Conservation (phyloP, 1,140 invertebrate genomes). For the Lepidurus couesii region DNA sequence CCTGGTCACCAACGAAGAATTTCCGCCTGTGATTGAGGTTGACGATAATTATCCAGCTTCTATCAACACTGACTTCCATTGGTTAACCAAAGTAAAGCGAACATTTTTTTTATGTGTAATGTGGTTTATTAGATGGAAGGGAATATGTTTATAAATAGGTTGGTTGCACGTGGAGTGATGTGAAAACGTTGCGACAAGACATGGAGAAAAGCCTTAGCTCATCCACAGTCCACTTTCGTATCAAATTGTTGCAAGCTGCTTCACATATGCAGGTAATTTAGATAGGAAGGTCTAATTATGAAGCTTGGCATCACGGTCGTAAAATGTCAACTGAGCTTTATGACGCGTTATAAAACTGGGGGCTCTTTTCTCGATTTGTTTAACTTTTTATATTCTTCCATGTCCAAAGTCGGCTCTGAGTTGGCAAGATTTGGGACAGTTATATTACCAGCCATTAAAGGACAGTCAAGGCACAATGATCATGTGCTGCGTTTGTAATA, state of each 20-base stretch:
- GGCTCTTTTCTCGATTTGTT: neutral
- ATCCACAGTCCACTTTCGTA: slow-evolving; percentile 78
- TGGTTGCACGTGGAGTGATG: slow-evolving; percentile 92
- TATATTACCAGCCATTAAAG: slow-evolving; percentile 82
- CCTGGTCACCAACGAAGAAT: slow-evolving; percentile 91
- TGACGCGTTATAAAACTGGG: neutral
- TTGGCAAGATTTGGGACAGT: slow-evolving; percentile 82
- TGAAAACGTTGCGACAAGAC: slow-evolving; percentile 77
- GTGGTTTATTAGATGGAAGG: neutral
- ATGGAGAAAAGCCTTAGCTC: slow-evolving; percentile 90
- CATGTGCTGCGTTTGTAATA: slow-evolving; percentile 74
- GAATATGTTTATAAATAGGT: slow-evolving; percentile 49
- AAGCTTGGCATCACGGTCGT: neutral
- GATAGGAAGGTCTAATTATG: slow-evolving; percentile 25
- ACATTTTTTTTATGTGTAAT: neutral
- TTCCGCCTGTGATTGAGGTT: slow-evolving; percentile 90
- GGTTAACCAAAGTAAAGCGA: slow-evolving; percentile 75
- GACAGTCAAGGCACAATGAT: slow-evolving; percentile 86
- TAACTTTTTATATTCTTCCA: slow-evolving; percentile 32
- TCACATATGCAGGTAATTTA: slow-evolving; percentile 82
- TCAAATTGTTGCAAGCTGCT: slow-evolving; percentile 83
- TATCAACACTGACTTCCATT: slow-evolving; percentile 88
- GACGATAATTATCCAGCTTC: slow-evolving; percentile 90
- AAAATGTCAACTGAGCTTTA: neutral
- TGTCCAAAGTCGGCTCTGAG: slow-evolving; percentile 65